phyloP scores from a whole-genome alignment of 2,888 invertebrate species.

The Drosophila parthenogenetica region DNA sequence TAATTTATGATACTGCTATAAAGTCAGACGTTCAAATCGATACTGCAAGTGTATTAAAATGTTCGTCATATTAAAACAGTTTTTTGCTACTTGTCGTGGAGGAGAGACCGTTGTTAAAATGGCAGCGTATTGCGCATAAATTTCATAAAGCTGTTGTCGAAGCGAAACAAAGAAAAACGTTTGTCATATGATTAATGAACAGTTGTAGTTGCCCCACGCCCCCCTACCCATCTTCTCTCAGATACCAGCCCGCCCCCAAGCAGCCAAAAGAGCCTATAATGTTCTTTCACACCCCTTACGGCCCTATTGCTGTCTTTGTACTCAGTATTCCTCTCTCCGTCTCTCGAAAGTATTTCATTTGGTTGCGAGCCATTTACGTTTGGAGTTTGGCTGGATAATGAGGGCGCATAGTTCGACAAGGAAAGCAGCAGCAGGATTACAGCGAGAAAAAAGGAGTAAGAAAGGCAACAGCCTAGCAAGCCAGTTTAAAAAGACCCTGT shows the following conservation, averaged over 20 bases:
- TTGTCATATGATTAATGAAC: constrained; percentile 78
- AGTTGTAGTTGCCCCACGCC: constrained; percentile 11
- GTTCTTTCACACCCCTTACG: constrained; percentile 4
- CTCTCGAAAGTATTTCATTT: constrained; percentile 16
- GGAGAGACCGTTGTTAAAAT: constrained; percentile 45
- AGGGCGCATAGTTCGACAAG: constrained; percentile 53
- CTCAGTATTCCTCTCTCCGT: neutral
- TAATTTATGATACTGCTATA: no score
- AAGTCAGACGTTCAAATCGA: no score
- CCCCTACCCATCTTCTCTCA: neutral
- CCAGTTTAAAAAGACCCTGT: no score
- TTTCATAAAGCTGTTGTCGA: constrained; percentile 52
- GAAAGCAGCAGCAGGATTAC: constrained; percentile 14
- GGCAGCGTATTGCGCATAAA: constrained; percentile 65
- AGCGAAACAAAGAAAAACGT: constrained; percentile 71
- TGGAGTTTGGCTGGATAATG: neutral
- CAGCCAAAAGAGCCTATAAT: neutral
- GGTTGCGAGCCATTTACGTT: constrained; percentile 12
- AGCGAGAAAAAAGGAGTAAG: no score
- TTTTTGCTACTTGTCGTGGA: neutral
- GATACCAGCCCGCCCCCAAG: neutral
- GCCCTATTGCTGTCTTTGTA: constrained; percentile 13
- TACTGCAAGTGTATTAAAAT: no score
- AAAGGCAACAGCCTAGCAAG: no score
- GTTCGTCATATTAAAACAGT: no score